Percentiles rank a stretch among this genome's conserved stretches.
phyloP scores from a whole-genome alignment of 2,797 vertebrate genomes.

The Molossus molossus region DNA sequence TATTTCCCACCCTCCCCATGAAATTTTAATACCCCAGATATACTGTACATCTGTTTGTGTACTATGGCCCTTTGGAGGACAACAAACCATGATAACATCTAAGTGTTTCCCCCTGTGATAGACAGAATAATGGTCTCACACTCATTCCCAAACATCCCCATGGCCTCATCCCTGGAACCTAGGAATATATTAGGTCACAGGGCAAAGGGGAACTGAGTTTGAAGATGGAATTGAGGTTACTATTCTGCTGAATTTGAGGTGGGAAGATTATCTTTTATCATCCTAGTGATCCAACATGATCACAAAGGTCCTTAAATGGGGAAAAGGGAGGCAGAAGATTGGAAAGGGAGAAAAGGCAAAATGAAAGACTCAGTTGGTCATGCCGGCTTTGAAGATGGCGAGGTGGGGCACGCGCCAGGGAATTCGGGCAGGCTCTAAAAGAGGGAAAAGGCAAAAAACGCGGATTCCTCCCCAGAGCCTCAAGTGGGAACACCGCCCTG shows the following conservation, averaged over 20 bases:
- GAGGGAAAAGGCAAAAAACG: neutral
- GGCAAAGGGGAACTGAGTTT: neutral
- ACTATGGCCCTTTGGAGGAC: neutral
- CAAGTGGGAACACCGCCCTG: neutral
- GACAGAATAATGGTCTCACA: neutral
- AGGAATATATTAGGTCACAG: neutral
- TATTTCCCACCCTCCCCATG: neutral
- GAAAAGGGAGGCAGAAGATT: neutral
- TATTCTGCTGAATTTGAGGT: neutral
- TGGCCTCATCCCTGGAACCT: neutral
- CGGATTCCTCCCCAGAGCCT: neutral
- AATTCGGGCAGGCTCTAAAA: neutral
- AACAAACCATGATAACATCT: neutral
- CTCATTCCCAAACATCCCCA: neutral
- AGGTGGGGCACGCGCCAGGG: neutral
- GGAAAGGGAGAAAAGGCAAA: neutral
- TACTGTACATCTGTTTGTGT: neutral
- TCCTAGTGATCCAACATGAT: neutral
- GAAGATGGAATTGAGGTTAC: neutral
- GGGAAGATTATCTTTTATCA: neutral
- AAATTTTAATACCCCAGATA: conserved; percentile 45
- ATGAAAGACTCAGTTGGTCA: neutral
- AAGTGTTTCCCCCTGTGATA: neutral
- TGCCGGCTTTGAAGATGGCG: neutral
- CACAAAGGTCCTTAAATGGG: neutral